These are phyloP conservation scores for Syngnathus scovelli DNA, from an alignment of 2,113 vertebrate genomes.

Conservation along the genomic window DNA sequence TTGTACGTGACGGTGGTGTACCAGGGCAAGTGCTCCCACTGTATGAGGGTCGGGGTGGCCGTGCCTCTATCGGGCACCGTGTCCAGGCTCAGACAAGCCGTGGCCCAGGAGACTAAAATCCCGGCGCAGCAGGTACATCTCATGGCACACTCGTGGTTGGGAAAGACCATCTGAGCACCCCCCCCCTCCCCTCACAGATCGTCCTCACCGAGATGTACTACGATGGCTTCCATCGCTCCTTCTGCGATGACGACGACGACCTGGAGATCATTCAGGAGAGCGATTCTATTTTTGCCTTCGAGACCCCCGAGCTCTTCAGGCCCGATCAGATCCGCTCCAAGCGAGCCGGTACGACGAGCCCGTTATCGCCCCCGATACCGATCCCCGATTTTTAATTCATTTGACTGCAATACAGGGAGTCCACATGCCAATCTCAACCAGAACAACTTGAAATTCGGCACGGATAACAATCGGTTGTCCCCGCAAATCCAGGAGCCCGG, in stretches of 20 bases:
- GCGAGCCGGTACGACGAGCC: conserved; percentile 70
- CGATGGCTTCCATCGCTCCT: conserved; percentile 96
- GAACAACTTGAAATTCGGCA: conserved; percentile 88
- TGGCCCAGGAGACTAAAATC: conserved; percentile 94
- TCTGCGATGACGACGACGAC: conserved; percentile 90
- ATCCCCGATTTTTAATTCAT: neutral
- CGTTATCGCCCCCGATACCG: neutral
- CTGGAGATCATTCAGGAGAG: conserved; percentile 95
- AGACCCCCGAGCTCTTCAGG: conserved; percentile 92
- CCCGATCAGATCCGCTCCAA: conserved; percentile 91
- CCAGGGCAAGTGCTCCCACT: conserved; percentile 94
- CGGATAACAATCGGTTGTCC: conserved; percentile 76
- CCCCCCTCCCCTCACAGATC: conserved; percentile 69
- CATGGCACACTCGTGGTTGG: too few relatives aligned
- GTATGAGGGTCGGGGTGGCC: conserved; percentile 92
- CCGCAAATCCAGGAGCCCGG: conserved; percentile 72
- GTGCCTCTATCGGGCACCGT: conserved; percentile 89
- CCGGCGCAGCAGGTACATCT: conserved; percentile 84
- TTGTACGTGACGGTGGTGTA: conserved; percentile 95
- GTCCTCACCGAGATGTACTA: conserved; percentile 99
- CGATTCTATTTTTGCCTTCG: conserved; percentile 96
- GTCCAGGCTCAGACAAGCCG: conserved; percentile 85
- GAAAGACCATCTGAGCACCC: too few relatives aligned
- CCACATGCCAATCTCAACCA: conserved; percentile 91
- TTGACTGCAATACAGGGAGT: conserved; percentile 65